Evolutionary conservation across 2,113 vertebrate species (phyloP).

Genomic region (Heloderma charlesbogerti): DNA sequence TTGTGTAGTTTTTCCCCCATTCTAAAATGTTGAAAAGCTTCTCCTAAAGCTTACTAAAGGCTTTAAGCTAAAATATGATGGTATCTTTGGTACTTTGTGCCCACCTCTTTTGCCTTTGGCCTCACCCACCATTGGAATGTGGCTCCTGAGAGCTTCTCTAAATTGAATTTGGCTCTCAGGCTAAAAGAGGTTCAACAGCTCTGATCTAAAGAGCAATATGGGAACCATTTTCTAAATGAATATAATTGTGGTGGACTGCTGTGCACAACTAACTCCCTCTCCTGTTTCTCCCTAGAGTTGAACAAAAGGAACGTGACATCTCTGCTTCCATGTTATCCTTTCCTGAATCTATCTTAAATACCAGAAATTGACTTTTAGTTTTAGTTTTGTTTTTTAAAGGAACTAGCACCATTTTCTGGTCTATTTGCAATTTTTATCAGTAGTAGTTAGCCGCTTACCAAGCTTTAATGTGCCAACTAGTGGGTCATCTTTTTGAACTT

Average conservation of each 20-base stretch:
- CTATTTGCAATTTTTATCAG: background rate
- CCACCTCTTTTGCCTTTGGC: too few relatives aligned
- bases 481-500: background rate
- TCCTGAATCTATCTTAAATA: background rate
- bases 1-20: too few relatives aligned
- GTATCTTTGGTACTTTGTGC: too few relatives aligned
- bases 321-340: background rate
- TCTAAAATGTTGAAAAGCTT: too few relatives aligned
- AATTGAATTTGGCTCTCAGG: too few relatives aligned
- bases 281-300: slow-evolving; percentile 42
- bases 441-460: background rate
- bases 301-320: background rate
- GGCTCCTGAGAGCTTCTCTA: too few relatives aligned
- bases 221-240: background rate
- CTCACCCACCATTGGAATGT: too few relatives aligned
- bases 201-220: background rate
- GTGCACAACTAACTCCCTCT: background rate
- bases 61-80: too few relatives aligned
- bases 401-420: too few relatives aligned
- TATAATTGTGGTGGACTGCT: background rate
- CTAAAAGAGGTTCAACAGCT: too few relatives aligned
- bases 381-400: background rate
- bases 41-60: too few relatives aligned
- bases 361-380: background rate
- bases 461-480: background rate